Evolutionary conservation across 2,797 vertebrate genomes (phyloP), one percentile per base, ranked within the genome.

Genomic region (Buceros bicornis): DNA sequence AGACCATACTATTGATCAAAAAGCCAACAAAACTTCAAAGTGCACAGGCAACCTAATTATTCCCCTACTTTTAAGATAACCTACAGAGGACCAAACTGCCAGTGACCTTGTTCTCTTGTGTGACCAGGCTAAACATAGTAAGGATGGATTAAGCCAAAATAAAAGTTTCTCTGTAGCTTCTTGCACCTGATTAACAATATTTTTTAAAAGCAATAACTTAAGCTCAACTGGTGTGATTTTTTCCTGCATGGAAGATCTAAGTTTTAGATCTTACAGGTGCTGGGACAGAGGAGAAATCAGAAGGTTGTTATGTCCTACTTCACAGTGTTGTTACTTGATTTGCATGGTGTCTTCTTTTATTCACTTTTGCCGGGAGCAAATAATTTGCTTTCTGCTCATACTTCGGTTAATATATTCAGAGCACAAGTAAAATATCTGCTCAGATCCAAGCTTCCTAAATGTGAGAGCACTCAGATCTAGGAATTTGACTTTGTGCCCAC

Each of bases 271-370:
- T 58, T 62, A 26, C 4, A 21, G 3, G 11, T 76, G 6, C 5
- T 65, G 28, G 48, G n/a, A 84, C 9, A 56, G 17, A 71, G 70
- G 47, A 70, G 22, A 76, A 66, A 16, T 87, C 22, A 60, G 65
- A 65, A 77, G 11, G 4, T 21, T 60, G 26, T 11, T 40, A 19
- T 58, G 76, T 82, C 35, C 14, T 37, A 4, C 31, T 82, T 91
- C 51, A 61, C 13, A 33, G 3, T 0, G 0, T 33, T 15, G 10
- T 62, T 82, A 20, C 11, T 87, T 29, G 6, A 28, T 84, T 76
- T 84, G 5, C 66, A 72, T 33, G 28, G 28, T 71, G 15, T 53
- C 11, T 25, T 14, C 13, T 93, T 82, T 50, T 25, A 58, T 11
- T 47, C 72, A 28, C 13, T 73, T 72, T 73, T 48, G 13, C 42